These are phyloP conservation scores for Tragopan temminckii DNA, from an alignment of 2,797 vertebrate species.

Conservation along the genomic window DNA sequence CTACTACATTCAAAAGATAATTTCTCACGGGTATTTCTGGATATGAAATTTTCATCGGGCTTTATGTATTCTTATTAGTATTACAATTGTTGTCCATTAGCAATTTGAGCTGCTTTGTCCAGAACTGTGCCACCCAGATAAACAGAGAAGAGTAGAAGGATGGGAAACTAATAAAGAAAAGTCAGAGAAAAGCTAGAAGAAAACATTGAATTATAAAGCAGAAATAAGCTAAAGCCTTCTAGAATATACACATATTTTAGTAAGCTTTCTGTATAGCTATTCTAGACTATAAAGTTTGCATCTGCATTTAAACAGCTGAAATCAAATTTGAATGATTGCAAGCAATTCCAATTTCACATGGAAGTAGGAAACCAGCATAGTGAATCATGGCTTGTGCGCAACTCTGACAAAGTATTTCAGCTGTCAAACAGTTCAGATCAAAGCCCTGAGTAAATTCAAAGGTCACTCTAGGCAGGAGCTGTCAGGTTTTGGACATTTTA, in stretches of 20 bases:
- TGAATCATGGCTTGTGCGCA: neutral
- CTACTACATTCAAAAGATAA: neutral
- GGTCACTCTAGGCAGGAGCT: neutral
- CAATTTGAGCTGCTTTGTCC: neutral
- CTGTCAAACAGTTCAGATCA: neutral
- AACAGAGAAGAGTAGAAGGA: neutral
- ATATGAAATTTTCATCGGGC: neutral
- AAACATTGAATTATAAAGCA: slow-evolving; percentile 11
- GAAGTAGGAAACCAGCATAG: neutral
- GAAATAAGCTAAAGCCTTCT: neutral
- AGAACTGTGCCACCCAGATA: neutral
- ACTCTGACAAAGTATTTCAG: neutral
- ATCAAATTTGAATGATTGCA: slow-evolving; percentile 55
- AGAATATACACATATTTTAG: slow-evolving; percentile 22
- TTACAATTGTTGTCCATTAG: neutral
- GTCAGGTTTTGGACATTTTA: neutral
- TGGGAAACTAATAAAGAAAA: neutral
- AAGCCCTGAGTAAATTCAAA: neutral
- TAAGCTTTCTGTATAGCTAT: slow-evolving; percentile 31
- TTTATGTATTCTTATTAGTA: neutral
- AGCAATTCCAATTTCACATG: slow-evolving; percentile 15
- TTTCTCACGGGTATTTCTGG: slow-evolving; percentile 35
- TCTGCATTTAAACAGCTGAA: slow-evolving; percentile 69
- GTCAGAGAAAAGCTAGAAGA: neutral
- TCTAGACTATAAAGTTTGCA: slow-evolving; percentile 58